Evolutionary conservation across 2,797 vertebrate species (phyloP).

Genomic region (Anguilla megastoma): DNA sequence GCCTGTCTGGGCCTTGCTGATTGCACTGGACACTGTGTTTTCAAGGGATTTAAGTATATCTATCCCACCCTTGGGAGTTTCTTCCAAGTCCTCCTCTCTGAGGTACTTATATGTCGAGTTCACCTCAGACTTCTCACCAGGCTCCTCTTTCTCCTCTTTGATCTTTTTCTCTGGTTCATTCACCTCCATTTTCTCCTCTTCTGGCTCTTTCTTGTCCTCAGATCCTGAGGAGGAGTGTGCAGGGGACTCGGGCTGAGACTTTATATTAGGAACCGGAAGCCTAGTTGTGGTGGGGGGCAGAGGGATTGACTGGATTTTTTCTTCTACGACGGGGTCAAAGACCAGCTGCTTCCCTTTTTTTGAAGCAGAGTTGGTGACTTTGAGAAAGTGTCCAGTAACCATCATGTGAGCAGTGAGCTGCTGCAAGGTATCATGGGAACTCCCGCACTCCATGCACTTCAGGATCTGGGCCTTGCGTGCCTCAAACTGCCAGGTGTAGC

Average conservation of each 20-base stretch:
- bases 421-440: constrained; percentile 82
- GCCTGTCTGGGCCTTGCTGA: constrained; percentile 82
- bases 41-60: constrained; percentile 82
- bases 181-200: constrained; percentile 63
- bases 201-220: constrained; percentile 73
- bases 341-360: constrained; percentile 83
- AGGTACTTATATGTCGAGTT: constrained; percentile 79
- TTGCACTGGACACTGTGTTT: constrained; percentile 80
- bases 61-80: constrained; percentile 76
- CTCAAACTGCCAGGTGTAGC: constrained; percentile 85
- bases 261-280: constrained; percentile 67
- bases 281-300: constrained; percentile 78
- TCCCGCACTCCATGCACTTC: constrained; percentile 85
- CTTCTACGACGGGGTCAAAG: constrained; percentile 77
- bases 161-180: constrained; percentile 71
- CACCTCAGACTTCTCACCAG: constrained; percentile 71
- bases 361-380: constrained; percentile 81
- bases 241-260: constrained; percentile 75
- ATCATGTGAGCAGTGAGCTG: constrained; percentile 85
- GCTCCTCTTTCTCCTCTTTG: constrained; percentile 77
- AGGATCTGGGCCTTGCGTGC: constrained; percentile 82
- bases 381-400: constrained; percentile 82
- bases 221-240: constrained; percentile 52
- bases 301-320: constrained; percentile 83
- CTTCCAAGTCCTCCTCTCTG: constrained; percentile 80